Base-by-base conservation (phyloP, 2,113 vertebrate genomes). In the Apus apus region DNA sequence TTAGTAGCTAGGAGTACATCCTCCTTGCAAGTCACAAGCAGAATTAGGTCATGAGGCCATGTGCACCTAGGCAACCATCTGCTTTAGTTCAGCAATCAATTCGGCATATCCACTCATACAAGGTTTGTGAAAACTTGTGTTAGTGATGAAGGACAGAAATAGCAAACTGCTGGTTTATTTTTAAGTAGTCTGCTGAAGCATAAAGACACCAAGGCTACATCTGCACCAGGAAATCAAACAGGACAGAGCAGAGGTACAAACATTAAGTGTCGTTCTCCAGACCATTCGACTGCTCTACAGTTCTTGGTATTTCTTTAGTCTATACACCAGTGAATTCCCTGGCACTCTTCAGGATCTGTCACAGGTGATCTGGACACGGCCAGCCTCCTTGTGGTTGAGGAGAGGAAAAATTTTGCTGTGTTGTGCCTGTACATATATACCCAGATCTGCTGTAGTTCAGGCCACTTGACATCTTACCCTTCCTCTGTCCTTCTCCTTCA, bases 31-130 rank as follows among this genome's bases (percentile, higher is more conserved):
- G 91, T 64, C 78, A 50, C 29, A 36, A 84, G 65, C 83, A 87
- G 90, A 97, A 97, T 66, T 97, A 88, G 92, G 93, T 96, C 90
- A 96, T 71, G 93, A 95, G 94, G 85, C 91, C 85, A 77, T 10
- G 38, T 93, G 82, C 76, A 92, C 83, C 72, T 78, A 57, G 92
- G 88, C 90, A 92, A 65, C 82, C 85, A 80, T 71, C 90, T 74
- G 60, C 36, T 83, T 92, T 32, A 86, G 82, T 81, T 90, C 82
- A 88, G 68, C 3, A 30, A 96, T 95, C 95, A 92, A 85, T 95
- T 86, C 73, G 60, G 68, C 78, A 67, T 74, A 57, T 23, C 82
- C 80, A 73, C 56, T 43, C 40, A 0, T 23, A 9, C 38, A 17
- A 78, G 67, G 60, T 51, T 65, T 32, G 15, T 48, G 36, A 38